Percentiles rank a stretch among this genome's conserved stretches.
Conservation (phyloP, 2,888 invertebrate species). For the Protonemura montana region DNA sequence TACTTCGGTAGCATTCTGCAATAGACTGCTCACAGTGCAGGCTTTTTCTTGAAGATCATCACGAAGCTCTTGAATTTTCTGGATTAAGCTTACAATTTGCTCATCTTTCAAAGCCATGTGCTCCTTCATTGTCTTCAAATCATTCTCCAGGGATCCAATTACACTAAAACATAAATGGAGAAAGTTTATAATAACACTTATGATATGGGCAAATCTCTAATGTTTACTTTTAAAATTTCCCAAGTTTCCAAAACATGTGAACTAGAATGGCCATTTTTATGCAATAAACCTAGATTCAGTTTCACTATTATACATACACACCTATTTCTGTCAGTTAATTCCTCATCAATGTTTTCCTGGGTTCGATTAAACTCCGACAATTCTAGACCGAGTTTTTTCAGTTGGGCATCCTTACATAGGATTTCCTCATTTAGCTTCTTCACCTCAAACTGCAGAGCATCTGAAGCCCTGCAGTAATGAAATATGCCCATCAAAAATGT, state of each 20-base stretch:
- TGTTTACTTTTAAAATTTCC: too few relatives aligned
- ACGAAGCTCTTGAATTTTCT: conserved; percentile 53
- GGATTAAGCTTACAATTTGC: conserved; percentile 52
- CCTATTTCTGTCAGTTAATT: background rate
- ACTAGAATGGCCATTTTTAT: too few relatives aligned
- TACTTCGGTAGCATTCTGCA: background rate
- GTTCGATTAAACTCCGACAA: background rate
- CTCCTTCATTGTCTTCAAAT: conserved; percentile 49
- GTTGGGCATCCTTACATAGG: background rate
- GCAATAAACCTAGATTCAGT: too few relatives aligned
- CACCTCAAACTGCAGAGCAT: background rate
- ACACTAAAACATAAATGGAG: background rate
- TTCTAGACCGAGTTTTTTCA: background rate
- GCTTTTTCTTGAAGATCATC: conserved; percentile 50
- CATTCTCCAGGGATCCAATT: conserved; percentile 10
- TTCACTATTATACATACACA: too few relatives aligned
- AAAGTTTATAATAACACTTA: too few relatives aligned
- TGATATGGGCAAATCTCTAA: too few relatives aligned
- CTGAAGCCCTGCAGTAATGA: background rate
- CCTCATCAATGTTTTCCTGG: background rate
- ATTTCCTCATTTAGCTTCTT: background rate
- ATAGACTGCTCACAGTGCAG: conserved; percentile 52
- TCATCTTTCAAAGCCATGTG: conserved; percentile 53
- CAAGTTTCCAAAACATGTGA: too few relatives aligned
- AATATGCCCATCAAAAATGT: too few relatives aligned